Conservation (phyloP, 2,797 vertebrate genomes). For the Leuciscus waleckii region DNA sequence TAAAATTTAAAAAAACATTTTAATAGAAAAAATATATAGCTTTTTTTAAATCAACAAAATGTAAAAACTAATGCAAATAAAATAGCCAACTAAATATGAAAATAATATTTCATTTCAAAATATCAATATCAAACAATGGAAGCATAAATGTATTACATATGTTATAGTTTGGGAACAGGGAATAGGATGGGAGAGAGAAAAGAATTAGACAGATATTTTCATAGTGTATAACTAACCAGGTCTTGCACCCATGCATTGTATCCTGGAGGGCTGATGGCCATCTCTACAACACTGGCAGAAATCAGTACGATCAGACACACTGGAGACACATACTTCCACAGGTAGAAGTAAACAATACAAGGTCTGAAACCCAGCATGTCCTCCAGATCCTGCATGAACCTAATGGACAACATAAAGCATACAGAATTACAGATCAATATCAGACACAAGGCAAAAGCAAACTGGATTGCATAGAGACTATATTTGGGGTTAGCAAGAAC, state of each 20-base stretch:
- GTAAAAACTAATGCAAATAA: background rate
- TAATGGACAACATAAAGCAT: slow-evolving; percentile 48
- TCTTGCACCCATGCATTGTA: slow-evolving; percentile 95
- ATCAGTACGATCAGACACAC: slow-evolving; percentile 85
- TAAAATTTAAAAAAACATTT: no score
- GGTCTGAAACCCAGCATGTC: slow-evolving; percentile 98
- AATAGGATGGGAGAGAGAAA: background rate
- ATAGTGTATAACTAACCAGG: slow-evolving; percentile 77
- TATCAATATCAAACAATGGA: background rate
- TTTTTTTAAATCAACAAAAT: no score
- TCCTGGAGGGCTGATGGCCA: slow-evolving; percentile 90
- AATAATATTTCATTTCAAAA: background rate
- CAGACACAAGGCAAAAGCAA: background rate
- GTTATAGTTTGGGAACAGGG: background rate
- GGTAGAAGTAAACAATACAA: slow-evolving; percentile 91
- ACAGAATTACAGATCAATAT: background rate
- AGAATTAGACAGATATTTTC: background rate
- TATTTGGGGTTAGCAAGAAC: background rate
- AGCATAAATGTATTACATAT: background rate
- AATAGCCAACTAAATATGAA: background rate
- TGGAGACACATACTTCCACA: slow-evolving; percentile 95
- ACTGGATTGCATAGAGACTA: background rate
- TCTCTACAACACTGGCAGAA: slow-evolving; percentile 86
- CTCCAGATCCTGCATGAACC: slow-evolving; percentile 96
- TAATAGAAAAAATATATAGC: background rate